Base-by-base conservation (phyloP, 23 tunicate genomes). In the Botrylloides violaceus region DNA sequence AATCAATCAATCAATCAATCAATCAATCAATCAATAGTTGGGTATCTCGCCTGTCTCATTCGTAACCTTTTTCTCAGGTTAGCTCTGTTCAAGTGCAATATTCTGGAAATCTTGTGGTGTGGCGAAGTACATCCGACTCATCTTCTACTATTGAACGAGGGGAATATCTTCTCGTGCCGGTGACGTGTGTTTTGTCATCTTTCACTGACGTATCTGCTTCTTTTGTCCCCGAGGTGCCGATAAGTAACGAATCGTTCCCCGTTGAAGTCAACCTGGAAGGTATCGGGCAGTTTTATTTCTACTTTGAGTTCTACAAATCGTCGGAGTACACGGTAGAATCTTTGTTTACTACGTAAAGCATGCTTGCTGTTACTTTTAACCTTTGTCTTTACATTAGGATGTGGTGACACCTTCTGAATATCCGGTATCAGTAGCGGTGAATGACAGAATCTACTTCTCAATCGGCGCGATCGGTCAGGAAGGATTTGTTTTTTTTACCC, bases 171-270 rank as follows among this genome's bases (percentile, higher is more conserved):
- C 64, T 6, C 29, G 19, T 59, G 19, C 30, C 64, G 30, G 64
- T 59, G 28, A 7, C 6, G 7, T 59, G 64, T 22, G 19, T 7
- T 22, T 22, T 59, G 30, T 26, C 64, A 12, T 5, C 27, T 6
- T 18, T n/a, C 7, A 6, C 23, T 6, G 30, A 59, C 6, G 7
- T 59, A 22, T 22, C 64, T 26, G 64, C 9, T 22, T 59, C 64
- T 18, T 59, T 59, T 22, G 27, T 59, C 28, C 64, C 64, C 7
- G 26, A 59, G 19, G 64, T 59, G 9, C 64, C 64, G 64, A 12
- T 59, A 6, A 22, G 9, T 59, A 26, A 26, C 30, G 64, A 59
- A 6, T 22, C 28, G 9, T 23, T 59, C 28, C 64, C 28, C 7
- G 30, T 22, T 22, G 64, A 59, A 26, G 27, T 59, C 30, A 7